phyloP scores from a whole-genome alignment of 2,888 invertebrate species.

The Baronia brevicornis region DNA sequence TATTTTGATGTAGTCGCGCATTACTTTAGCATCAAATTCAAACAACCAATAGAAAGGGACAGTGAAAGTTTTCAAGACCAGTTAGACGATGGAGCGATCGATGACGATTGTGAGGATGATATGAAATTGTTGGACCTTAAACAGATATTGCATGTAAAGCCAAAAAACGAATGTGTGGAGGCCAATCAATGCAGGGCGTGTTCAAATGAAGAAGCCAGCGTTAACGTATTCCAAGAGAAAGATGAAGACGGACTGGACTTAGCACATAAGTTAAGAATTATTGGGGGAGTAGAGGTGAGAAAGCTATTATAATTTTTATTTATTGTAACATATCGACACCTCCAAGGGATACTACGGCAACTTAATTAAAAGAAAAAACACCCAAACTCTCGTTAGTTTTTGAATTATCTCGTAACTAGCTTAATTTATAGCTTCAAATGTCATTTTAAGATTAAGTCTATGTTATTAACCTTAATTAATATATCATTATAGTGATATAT shows the following conservation, averaged over 20 bases:
- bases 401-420: not conserved
- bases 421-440: no score
- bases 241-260: conserved; percentile 45
- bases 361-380: conserved; percentile 2
- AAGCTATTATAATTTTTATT: not conserved
- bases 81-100: conserved; percentile 23
- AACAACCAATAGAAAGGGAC: conserved; percentile 20
- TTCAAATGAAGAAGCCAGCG: conserved; percentile 38
- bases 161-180: conserved; percentile 36
- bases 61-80: not conserved
- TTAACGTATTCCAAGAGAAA: conserved; percentile 43
- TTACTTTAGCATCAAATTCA: conserved; percentile 33
- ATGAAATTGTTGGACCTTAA: conserved; percentile 59
- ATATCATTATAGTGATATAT: no score
- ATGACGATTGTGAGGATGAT: conserved; percentile 54
- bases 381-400: not conserved
- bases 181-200: conserved; percentile 48
- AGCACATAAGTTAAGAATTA: conserved; percentile 44
- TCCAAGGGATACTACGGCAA: no score
- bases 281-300: conserved; percentile 53
- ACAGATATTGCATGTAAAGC: conserved; percentile 41
- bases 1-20: conserved; percentile 51
- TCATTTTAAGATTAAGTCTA: no score
- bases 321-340: no score
- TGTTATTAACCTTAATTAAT: no score